Conservation (phyloP, 2,113 vertebrate genomes). For the Diphyllodes magnificus region DNA sequence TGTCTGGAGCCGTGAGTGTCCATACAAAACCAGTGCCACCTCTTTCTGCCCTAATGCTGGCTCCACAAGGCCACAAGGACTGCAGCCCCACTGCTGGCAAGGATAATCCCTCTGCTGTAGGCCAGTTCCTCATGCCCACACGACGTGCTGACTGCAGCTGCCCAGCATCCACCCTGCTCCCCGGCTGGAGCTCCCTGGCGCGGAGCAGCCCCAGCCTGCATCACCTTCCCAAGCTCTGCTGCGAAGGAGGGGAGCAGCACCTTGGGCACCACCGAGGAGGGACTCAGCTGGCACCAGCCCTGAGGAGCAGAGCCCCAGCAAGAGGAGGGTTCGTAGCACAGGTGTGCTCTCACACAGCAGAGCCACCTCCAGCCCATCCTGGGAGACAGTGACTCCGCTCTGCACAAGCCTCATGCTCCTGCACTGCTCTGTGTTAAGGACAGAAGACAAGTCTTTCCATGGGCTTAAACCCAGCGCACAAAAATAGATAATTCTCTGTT, state of each 20-base stretch:
- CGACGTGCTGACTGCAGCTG: neutral
- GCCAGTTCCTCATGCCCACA: fast-evolving
- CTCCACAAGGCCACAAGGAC: fast-evolving
- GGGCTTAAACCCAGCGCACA: neutral
- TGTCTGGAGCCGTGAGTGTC: fast-evolving
- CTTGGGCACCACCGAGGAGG: fast-evolving
- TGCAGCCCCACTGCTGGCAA: neutral
- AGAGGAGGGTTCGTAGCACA: neutral
- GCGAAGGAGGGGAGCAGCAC: neutral
- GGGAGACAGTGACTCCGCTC: neutral
- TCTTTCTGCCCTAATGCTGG: neutral
- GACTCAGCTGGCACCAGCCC: neutral
- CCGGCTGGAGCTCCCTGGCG: fast-evolving
- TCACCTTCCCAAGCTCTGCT: neutral
- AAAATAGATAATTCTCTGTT: neutral
- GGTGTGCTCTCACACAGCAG: neutral
- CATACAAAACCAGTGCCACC: neutral
- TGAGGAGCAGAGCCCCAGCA: neutral
- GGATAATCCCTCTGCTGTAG: neutral
- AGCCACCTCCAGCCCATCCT: neutral
- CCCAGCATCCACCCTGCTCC: neutral
- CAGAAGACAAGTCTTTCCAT: neutral
- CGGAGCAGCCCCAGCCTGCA: neutral
- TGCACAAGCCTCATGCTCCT: neutral
- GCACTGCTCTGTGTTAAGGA: neutral